phyloP scores from a whole-genome alignment of 2,113 vertebrate genomes.

The Clupea harengus region DNA sequence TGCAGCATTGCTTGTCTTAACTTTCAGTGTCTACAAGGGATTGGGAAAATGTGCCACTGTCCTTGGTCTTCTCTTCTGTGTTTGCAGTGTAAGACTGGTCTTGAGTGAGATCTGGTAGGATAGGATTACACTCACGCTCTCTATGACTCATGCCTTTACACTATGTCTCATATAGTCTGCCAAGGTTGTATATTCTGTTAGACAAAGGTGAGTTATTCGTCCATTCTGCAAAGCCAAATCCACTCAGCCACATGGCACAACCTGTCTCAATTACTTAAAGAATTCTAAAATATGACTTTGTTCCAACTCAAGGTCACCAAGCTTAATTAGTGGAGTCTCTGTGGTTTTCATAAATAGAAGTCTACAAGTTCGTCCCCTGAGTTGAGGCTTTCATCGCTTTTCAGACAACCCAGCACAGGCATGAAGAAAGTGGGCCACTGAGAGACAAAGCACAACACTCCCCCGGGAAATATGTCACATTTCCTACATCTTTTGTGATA shows the following conservation, averaged over 20 bases:
- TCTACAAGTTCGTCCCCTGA: conserved; percentile 27
- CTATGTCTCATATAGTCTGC: neutral
- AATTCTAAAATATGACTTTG: neutral
- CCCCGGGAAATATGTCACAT: conserved; percentile 67
- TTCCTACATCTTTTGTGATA: conserved; percentile 61
- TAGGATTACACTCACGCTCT: conserved; percentile 60
- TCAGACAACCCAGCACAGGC: conserved; percentile 54
- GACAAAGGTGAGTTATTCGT: conserved; percentile 11
- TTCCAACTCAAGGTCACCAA: conserved; percentile 1
- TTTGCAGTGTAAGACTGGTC: conserved; percentile 54
- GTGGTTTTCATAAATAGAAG: conserved; percentile 14
- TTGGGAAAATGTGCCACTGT: conserved; percentile 62
- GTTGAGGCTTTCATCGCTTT: conserved; percentile 49
- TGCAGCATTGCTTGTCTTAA: conserved; percentile 68
- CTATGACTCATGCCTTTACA: conserved; percentile 40
- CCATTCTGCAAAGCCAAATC: neutral
- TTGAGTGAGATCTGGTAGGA: conserved; percentile 59
- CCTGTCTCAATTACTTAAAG: conserved; percentile 7
- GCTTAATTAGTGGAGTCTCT: conserved; percentile 5
- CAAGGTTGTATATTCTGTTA: neutral
- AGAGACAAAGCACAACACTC: conserved; percentile 58
- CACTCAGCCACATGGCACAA: neutral
- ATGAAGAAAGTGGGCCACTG: conserved; percentile 60
- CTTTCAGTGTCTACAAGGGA: conserved; percentile 64
- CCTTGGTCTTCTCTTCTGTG: conserved; percentile 60